phyloP scores from a whole-genome alignment of 2,113 vertebrate species.

The Cacatua alba region DNA sequence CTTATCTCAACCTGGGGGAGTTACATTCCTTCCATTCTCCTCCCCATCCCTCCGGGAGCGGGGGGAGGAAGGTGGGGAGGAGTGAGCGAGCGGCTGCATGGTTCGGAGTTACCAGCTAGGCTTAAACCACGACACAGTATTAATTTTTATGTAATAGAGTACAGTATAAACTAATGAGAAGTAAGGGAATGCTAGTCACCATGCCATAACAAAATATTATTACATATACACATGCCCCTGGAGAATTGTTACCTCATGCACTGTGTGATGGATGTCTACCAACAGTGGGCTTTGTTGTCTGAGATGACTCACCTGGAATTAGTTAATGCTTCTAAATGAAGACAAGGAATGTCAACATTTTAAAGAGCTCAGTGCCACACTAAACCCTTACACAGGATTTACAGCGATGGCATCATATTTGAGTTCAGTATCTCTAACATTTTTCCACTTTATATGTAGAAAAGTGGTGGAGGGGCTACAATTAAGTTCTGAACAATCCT shows the following conservation, averaged over 20 bases:
- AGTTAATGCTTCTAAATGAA: neutral
- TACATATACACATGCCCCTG: neutral
- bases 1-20: too few species aligned
- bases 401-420: neutral
- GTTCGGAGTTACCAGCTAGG: too few species aligned
- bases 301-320: constrained; percentile 35
- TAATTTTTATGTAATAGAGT: neutral
- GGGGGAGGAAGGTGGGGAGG: too few species aligned
- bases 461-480: neutral
- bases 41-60: too few species aligned
- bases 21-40: too few species aligned
- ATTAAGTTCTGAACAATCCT: neutral
- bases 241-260: neutral
- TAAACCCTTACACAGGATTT: neutral
- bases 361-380: neutral
- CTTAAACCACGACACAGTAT: too few species aligned
- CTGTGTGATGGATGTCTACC: neutral
- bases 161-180: neutral
- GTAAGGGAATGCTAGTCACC: neutral
- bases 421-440: neutral
- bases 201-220: neutral
- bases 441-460: neutral
- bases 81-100: too few species aligned
- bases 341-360: constrained; percentile 7
- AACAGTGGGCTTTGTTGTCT: constrained; percentile 12